Base-by-base conservation (phyloP, 2,797 vertebrate genomes). In the Eptatretus atami region DNA sequence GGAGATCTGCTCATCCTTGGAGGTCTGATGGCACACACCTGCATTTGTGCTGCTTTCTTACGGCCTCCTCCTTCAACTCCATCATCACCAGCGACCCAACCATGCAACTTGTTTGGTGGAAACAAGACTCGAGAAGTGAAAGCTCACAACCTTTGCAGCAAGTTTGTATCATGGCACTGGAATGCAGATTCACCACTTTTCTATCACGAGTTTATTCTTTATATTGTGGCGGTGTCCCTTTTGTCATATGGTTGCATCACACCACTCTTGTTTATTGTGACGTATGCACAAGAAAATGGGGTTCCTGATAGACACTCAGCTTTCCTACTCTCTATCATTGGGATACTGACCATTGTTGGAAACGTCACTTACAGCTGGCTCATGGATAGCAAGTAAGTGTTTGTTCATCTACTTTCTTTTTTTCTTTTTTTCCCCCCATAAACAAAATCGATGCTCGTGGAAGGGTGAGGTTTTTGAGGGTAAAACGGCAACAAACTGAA, bases 301-400 rank as follows among this genome's bases (percentile, higher is more conserved):
- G 73, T 86, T 64, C 77, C 73, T 65, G 75, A 80, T 65, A 80
- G 83, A 66, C 78, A 82, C 68, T 82, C 85, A 5, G 84, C 83
- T 53, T 81, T 93, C 66, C 78, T 96, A 54, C 83, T 96, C 81
- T 88, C 87, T 65, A 78, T 84, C 63, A 78, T 94, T 55, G 86
- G 90, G 44, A 76, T 85, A 68, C 72, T 83, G 53, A 77, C 81
- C 69, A 96, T 96, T 64, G 69, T 86, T 65, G 90, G 90, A 63
- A 95, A 88, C 67, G 73, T 96, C 75, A 86, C 84, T 25, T 93
- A 90, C 66, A 86, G 90, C 70, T 96, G 85, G 90, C 76, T 95
- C 70, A 82, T 81, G 1, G 86, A 96, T 73, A 80, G 80, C 75
- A 81, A 81, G 86, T 90, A 79, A 81, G 68, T 61, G 31, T 44